Evolutionary conservation across 2,113 vertebrate genomes (phyloP), one percentile per base, ranked within the genome.

Genomic region (Balaeniceps rex): DNA sequence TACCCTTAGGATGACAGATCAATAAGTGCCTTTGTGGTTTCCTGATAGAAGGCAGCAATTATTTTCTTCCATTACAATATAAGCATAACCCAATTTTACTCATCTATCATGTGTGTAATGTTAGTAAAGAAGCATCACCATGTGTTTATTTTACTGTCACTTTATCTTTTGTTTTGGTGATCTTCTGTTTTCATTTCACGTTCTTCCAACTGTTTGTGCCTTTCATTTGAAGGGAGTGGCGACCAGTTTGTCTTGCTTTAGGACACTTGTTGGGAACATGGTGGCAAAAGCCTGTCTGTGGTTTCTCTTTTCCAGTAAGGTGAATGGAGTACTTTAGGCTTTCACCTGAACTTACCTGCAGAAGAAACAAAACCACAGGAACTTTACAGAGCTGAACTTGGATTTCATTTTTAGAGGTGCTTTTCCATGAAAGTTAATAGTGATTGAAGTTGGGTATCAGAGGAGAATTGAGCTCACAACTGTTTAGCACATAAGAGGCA

Each of bases 1-100:
- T 96, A 93, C 96, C 95, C 95, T 71, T 91, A 98, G 92, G 95
- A 98, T 88, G 87, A 91, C 91, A 85, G 96, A 98, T 99, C 98
- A 97, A 98, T 99, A 98, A 95, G 92, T 96, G 94, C 88, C 93
- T 97, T 98, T 98, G 98, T 9, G 97, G 98, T 98, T 97, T 97
- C 97, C 98, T 97, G 97, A 98, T 97, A 97, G 97, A 98, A 98
- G 64, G 95, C 92, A 96, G 94, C 94, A 98, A 98, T 98, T 98
- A 98, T 98, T 98, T 98, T 94, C 97, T 97, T 98, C 97, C 97
- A 97, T 98, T 98, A 97, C 96, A 97, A 94, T 96, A 96, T 97
- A 95, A 97, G 97, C 93, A 87, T 98, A 98, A 98, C 94, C 93
- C 91, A 98, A 98, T 98, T 98, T 97, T 96, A 92, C 69, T 93